A percentile compares a stretch with the other conserved stretches of the same genome.
Conservation (phyloP, 1,140 invertebrate species). For the Sesamia nonagrioides region DNA sequence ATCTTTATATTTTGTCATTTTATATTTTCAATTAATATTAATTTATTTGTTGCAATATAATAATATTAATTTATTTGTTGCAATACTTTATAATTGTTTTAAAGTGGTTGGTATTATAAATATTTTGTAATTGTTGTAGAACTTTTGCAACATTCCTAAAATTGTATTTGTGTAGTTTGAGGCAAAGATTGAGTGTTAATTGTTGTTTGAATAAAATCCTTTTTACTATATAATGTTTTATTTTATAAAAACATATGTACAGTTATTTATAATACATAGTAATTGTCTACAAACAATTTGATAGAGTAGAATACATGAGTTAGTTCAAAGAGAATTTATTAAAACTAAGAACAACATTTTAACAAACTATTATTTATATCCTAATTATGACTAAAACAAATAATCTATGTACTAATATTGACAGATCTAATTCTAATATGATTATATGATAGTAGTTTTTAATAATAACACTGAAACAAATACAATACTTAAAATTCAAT, state of each 20-base stretch:
- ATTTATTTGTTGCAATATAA: constrained; percentile 20
- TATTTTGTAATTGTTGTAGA: constrained; percentile 46
- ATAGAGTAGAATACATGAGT: constrained; percentile 1
- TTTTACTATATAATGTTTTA: constrained; percentile 22
- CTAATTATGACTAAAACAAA: neutral
- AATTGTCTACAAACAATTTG: constrained; percentile 24
- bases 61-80: too few species aligned
- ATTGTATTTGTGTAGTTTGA: constrained; percentile 19
- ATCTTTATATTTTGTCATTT: constrained; percentile 1
- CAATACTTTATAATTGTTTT: too few species aligned
- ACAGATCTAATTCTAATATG: neutral
- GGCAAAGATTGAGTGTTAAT: constrained; percentile 34
- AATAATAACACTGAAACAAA: neutral
- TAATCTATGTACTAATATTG: neutral
- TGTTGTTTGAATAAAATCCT: constrained; percentile 44
- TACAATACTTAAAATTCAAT: neutral
- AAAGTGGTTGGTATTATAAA: too few species aligned
- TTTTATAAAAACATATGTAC: constrained; percentile 32
- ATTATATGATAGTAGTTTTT: too few species aligned
- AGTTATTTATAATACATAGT: constrained; percentile 4
- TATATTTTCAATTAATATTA: constrained; percentile 5
- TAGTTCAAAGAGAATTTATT: neutral
- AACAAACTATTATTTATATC: neutral
- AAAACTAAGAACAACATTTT: neutral
- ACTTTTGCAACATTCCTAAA: constrained; percentile 51